A percentile compares a stretch with the other conserved stretches of the same genome.
phyloP scores from a whole-genome alignment of 2,113 vertebrate genomes.

The Ivindomyrus marchei region DNA sequence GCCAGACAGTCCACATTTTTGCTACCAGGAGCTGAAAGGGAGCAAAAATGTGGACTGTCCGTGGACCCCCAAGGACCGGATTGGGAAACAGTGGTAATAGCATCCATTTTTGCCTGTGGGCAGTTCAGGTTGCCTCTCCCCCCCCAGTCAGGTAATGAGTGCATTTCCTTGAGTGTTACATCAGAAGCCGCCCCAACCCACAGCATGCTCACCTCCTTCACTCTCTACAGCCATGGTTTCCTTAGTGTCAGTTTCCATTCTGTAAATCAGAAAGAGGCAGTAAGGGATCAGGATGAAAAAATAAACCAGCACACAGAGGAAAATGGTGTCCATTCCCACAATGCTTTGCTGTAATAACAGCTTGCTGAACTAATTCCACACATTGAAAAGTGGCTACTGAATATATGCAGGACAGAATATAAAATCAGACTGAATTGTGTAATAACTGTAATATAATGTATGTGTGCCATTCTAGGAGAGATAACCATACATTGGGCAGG shows the following conservation, averaged over 20 bases:
- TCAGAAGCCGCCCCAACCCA: background rate
- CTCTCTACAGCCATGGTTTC: constrained; percentile 32
- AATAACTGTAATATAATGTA: background rate
- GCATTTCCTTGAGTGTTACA: background rate
- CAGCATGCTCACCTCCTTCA: constrained; percentile 43
- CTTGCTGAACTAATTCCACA: background rate
- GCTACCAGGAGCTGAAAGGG: background rate
- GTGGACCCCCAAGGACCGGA: background rate
- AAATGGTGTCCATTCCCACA: background rate
- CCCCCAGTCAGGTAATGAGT: background rate
- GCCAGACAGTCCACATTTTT: background rate
- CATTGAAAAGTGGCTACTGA: background rate
- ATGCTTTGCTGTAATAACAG: background rate
- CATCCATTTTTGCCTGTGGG: background rate
- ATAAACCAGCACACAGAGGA: background rate
- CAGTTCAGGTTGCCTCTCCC: background rate
- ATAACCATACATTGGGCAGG: background rate
- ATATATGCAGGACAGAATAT: background rate
- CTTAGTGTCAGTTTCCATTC: constrained; percentile 33
- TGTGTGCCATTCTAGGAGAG: background rate
- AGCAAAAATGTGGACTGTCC: background rate
- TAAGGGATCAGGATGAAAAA: background rate
- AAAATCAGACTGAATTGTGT: background rate
- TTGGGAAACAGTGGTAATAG: background rate
- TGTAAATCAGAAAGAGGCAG: constrained; percentile 34